Evolutionary conservation across 23 tunicate genomes (phyloP).

Genomic region (Phallusia fumigata): DNA sequence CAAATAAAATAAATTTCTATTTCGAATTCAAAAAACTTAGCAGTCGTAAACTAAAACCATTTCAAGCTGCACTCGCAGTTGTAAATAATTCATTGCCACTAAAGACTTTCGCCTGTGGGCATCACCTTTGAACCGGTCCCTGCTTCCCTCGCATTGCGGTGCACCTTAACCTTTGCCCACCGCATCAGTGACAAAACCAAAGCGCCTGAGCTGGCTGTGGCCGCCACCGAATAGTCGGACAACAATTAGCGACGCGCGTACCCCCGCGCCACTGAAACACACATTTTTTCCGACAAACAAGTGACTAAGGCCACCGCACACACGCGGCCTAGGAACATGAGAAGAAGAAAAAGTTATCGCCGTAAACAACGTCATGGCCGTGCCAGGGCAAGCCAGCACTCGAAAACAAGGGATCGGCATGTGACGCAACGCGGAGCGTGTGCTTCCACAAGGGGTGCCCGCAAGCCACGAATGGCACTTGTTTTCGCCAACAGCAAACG

Average conservation of each 20-base stretch:
- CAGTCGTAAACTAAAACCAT: too few species aligned
- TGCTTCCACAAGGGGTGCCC: not conserved
- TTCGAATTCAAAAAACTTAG: too few species aligned
- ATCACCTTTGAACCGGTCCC: constrained; percentile 5
- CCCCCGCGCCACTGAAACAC: not conserved
- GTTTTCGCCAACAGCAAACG: constrained; percentile 7
- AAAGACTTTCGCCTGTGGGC: constrained; percentile 14
- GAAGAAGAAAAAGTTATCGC: not conserved
- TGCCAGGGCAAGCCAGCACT: not conserved
- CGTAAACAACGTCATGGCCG: constrained; percentile 12
- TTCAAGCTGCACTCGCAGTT: not conserved
- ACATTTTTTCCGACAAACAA: not conserved
- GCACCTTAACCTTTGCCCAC: constrained; percentile 3
- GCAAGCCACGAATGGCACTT: not conserved
- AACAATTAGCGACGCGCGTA: not conserved
- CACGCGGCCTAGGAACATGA: not conserved
- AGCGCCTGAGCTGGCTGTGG: not conserved
- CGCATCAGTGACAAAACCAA: not conserved
- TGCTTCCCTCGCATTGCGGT: not conserved
- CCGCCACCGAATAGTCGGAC: not conserved
- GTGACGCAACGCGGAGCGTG: not conserved
- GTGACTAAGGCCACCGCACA: constrained; percentile 5
- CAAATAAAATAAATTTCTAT: too few species aligned
- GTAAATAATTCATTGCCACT: constrained; percentile 1
- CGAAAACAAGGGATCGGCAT: not conserved